Conservation (phyloP, 2,113 vertebrate genomes). For the Crocuta crocuta region DNA sequence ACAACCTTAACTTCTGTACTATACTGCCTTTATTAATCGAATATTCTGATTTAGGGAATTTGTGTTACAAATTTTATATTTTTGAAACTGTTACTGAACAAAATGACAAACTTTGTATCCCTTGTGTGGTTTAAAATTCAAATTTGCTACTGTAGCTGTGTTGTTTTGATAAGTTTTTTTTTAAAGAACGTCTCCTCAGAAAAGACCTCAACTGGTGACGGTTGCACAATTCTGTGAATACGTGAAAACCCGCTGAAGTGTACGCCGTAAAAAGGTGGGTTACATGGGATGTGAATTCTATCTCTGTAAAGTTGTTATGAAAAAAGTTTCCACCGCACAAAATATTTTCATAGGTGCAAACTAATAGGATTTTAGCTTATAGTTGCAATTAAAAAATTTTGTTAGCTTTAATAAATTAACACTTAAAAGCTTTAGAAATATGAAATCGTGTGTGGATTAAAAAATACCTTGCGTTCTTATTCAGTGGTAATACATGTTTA, state of each 20-base stretch:
- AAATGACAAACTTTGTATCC: not conserved
- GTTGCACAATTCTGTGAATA: conserved; percentile 25
- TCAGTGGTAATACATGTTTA: not conserved
- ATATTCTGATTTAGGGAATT: conserved; percentile 39
- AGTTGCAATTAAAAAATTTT: conserved; percentile 50
- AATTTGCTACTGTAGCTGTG: not conserved
- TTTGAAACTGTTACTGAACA: conserved; percentile 3
- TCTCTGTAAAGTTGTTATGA: conserved; percentile 4
- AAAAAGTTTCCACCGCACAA: conserved; percentile 17
- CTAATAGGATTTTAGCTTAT: conserved; percentile 65
- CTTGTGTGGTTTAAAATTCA: conserved; percentile 49
- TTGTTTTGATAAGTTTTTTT: conserved; percentile 8
- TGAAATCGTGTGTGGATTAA: conserved; percentile 55
- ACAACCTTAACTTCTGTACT: conserved; percentile 22
- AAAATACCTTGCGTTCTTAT: conserved; percentile 46
- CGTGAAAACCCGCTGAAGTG: not conserved
- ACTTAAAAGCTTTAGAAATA: conserved; percentile 49
- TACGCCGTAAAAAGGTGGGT: conserved; percentile 15
- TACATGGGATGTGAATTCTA: not conserved
- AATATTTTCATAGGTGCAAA: conserved; percentile 46
- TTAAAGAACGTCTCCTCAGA: not conserved
- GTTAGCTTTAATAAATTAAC: conserved; percentile 9
- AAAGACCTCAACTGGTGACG: not conserved
- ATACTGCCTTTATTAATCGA: conserved; percentile 37
- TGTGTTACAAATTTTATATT: not conserved